A percentile compares a stretch with the other conserved stretches of the same genome.
phyloP scores from a whole-genome alignment of 2,113 vertebrate species.

The Accipiter cooperii region DNA sequence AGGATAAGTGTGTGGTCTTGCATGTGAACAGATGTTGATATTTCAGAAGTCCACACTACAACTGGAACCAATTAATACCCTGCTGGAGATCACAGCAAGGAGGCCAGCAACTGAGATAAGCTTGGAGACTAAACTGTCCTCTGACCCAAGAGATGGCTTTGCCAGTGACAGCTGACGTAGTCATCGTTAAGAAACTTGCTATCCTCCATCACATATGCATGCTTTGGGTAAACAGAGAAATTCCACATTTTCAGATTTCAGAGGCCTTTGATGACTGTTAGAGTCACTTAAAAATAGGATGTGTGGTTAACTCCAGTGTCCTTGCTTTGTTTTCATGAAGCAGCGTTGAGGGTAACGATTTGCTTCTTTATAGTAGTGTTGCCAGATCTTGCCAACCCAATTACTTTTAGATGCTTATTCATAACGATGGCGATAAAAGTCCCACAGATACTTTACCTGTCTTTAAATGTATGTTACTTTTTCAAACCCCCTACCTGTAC shows the following conservation, averaged over 20 bases:
- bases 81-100: neutral
- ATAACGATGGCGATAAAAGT: neutral
- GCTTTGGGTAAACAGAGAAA: neutral
- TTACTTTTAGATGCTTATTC: neutral
- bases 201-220: neutral
- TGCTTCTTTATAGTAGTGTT: neutral
- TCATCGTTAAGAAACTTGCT: neutral
- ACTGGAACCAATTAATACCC: slow-evolving; percentile 36
- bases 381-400: neutral
- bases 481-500: neutral
- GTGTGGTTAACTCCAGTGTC: neutral
- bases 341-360: neutral
- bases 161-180: neutral
- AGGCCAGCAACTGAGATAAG: slow-evolving; percentile 2
- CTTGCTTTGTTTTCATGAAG: neutral
- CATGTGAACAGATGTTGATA: slow-evolving; percentile 14
- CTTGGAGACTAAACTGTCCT: slow-evolving; percentile 30
- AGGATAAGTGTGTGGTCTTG: slow-evolving; percentile 21
- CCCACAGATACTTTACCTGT: neutral
- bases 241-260: neutral
- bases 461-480: neutral
- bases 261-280: neutral
- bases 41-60: neutral
- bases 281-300: neutral
- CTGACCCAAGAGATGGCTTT: neutral